Evolutionary conservation across 2,888 invertebrate species (phyloP), one percentile per base, ranked within the genome.

Genomic region (Phania funesta): DNA sequence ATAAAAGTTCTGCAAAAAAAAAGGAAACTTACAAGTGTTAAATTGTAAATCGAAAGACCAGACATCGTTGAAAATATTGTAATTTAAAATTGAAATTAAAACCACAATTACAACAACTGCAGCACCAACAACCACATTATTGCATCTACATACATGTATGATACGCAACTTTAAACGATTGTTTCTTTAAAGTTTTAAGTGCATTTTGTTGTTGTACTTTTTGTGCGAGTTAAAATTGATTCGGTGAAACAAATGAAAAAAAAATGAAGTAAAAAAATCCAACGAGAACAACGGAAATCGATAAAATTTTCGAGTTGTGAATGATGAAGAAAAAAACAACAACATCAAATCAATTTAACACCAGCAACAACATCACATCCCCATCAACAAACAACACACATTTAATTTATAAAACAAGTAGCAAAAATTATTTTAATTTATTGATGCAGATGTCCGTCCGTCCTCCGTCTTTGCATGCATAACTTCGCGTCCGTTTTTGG

Each of bases 361-460:
- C 71, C 78, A 78, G 22, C 78, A 64, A 44, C 46, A 52, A 41
- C 56, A 62, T 20, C 54, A 54, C 46, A 54, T 20, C 64, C 44
- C 46, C 71, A 78, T 41, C 50, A 76, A 24, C 58, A 73, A 76
- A 24, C 58, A 73, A 73, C 65, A 79, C 50, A 58, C 58, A 65
- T 73, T 79, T 67, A 62, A 70, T 77, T 77, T 77, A 74, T 46
- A 65, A 79, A 73, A 79, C 78, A 73, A 79, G 78, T 79, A 79
- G 78, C 78, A 79, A 73, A 71, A 79, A 58, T 79, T 8, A 73
- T 79, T 79, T 73, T 73, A 79, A 79, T 79, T 79, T 75, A 75
- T 75, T 64, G 54, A 67, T 76, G 71, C 75, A 60, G 18, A 46
- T 67, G 79, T 20, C 67, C n/a, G 74, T 79, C 32, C 32, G 65